Conservation (phyloP, 23 tunicate genomes). For the Halocynthia roretzi region DNA sequence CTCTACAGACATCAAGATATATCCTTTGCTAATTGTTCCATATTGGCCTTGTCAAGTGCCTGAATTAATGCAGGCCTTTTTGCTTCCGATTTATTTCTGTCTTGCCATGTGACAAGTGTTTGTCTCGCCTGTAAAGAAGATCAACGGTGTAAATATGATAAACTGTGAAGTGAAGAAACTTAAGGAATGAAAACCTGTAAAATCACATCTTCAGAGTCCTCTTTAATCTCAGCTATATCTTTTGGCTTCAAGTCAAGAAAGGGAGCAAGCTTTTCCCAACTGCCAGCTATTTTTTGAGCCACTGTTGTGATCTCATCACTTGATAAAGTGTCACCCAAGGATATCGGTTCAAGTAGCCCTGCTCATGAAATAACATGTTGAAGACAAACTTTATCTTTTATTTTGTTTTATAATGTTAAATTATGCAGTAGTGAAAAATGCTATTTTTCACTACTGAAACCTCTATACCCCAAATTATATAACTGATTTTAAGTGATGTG, state of each 20-base stretch:
- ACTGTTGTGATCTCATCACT: conserved; percentile 53
- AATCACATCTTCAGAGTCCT: conserved; percentile 66
- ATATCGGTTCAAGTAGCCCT: conserved; percentile 4
- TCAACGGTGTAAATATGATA: neutral
- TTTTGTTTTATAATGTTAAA: too few relatives aligned
- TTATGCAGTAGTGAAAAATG: too few relatives aligned
- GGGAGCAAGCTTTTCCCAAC: conserved; percentile 68
- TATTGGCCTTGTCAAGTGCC: conserved; percentile 14
- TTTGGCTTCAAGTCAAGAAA: conserved; percentile 39
- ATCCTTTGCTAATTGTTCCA: conserved; percentile 29
- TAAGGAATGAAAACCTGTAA: conserved; percentile 39
- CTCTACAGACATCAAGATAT: neutral
- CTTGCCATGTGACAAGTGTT: conserved; percentile 81
- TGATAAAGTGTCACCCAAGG: conserved; percentile 24
- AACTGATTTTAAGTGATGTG: too few relatives aligned
- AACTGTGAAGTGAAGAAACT: neutral
- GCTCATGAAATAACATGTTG: neutral
- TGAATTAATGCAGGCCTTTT: conserved; percentile 26
- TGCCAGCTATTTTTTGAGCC: conserved; percentile 40
- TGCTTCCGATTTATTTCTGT: conserved; percentile 31
- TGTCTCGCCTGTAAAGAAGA: conserved; percentile 56
- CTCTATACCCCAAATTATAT: too few relatives aligned
- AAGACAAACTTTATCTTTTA: too few relatives aligned
- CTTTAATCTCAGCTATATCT: conserved; percentile 61
- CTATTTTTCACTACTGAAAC: too few relatives aligned